Evolutionary conservation across 2,797 vertebrate species (phyloP).

Genomic region (Premnoplex brunnescens): DNA sequence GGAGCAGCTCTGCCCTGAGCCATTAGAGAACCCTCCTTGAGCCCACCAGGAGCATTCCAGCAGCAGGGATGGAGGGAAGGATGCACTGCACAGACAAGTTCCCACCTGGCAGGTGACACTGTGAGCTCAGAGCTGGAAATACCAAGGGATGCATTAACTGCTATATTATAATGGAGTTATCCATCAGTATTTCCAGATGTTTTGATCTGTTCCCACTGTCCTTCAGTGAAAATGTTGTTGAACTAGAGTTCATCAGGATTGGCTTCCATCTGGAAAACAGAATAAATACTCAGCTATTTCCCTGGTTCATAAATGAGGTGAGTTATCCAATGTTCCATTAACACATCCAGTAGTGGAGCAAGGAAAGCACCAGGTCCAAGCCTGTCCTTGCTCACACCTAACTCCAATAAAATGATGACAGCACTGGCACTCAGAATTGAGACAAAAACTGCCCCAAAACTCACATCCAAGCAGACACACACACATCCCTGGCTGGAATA

Average conservation of each 20-base stretch:
- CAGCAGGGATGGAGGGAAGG: not conserved
- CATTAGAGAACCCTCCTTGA: fast-evolving
- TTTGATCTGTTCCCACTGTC: not conserved
- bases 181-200: not conserved
- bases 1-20: not conserved
- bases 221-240: not conserved
- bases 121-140: not conserved
- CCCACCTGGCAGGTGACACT: not conserved
- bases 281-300: not conserved
- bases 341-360: not conserved
- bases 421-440: not conserved
- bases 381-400: not conserved
- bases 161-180: not conserved
- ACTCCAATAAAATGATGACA: not conserved
- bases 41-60: not conserved
- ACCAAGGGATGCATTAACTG: not conserved
- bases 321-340: not conserved
- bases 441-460: not conserved
- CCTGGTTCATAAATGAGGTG: not conserved
- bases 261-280: not conserved
- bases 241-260: not conserved
- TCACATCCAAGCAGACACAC: not conserved
- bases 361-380: not conserved
- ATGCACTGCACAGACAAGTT: not conserved
- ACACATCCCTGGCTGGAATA: not conserved